Base-by-base conservation (phyloP, 2,797 vertebrate species). In the Harpagifer antarcticus region DNA sequence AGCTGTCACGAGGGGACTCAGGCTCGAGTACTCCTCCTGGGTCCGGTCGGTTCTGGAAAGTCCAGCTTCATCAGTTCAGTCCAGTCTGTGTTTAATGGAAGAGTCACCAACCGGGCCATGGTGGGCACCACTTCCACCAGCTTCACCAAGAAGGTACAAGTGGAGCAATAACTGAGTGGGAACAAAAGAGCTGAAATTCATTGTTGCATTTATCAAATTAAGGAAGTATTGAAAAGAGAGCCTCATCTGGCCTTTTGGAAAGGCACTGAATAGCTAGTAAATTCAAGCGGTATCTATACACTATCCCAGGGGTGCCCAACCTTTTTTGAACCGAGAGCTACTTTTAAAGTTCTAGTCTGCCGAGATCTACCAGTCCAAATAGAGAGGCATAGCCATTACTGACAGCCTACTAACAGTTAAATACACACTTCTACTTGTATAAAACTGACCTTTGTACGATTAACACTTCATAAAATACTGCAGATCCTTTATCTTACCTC, bases 11-110 rank as follows among this genome's bases (percentile, higher is more conserved):
- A 66, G 5, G 86, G 71, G 60, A 49, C 83, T 8, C 59, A 77
- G 44, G 89, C 92, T 57, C 87, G 83, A n/a, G 79, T 95, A 76
- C 91, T 95, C 63, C 89, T 95, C 16, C 58, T 95, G 40, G 94
- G 94, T 3, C 93, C 93, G 0, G 77, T 93, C 5, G 64, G 87
- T 33, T 92, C 93, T 4, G 94, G 94, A 27, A 95, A 95, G 84
- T 95, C 94, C 73, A 95, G 93, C 75, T 95, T 95, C 84, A 79
- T 95, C 87, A 95, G 92, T 59, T 95, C 94, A 1, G 89, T 95
- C 48, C 91, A 94, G 80, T 95, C 94, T 0, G 88, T 90, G 76
- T 94, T 95, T 62, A 83, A 73, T 16, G 92, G 93, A 55, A 86
- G 90, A 66, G 93, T 95, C 59, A 81, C 78, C 11, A 95, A 93